Base-by-base conservation (phyloP, 2,113 vertebrate species). In the Bucco capensis region DNA sequence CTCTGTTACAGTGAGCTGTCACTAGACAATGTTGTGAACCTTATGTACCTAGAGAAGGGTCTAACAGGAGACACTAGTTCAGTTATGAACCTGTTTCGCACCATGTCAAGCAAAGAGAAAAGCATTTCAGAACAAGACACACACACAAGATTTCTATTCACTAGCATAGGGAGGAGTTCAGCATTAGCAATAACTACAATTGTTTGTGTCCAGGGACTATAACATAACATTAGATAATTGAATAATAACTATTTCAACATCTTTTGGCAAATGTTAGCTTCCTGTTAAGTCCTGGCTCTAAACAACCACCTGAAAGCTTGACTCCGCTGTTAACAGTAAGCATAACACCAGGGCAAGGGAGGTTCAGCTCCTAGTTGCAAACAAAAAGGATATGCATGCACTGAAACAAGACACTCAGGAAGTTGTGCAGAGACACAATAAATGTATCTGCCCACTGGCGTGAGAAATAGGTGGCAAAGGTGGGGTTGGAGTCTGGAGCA, bases 351-450 rank as follows among this genome's bases (percentile, higher is more conserved):
- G 37, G 16, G 42, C 31, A 23, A 35, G 49, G 13, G 19, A 88
- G 37, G 78, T 58, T 51, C 47, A 90, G 51, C 56, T 44, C 23
- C 23, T 5, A 65, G 35, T 10, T 71, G 33, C 21, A 54, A 50
- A 69, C 31, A 86, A 98, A 88, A 98, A 99, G 98, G 99, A 99
- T 99, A 99, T 99, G 99, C 98, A 99, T 98, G 89, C 98, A 99
- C 97, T 99, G 99, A 97, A 99, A 99, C 28, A 99, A 98, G 64
- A 99, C 98, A 0, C 99, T 99, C 90, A 99, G 97, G 94, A 99
- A 99, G 97, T 99, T 99, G 97, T 99, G 99, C 92, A 99, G 98
- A 8, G 99, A 99, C 40, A 99, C 98, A 0, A 99, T 98, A 97
- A 99, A 99, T 0, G 98, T 99, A 96, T 99, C 99, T 1, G 98